phyloP scores from a whole-genome alignment of 2,888 invertebrate species.

The Heliconius sara region DNA sequence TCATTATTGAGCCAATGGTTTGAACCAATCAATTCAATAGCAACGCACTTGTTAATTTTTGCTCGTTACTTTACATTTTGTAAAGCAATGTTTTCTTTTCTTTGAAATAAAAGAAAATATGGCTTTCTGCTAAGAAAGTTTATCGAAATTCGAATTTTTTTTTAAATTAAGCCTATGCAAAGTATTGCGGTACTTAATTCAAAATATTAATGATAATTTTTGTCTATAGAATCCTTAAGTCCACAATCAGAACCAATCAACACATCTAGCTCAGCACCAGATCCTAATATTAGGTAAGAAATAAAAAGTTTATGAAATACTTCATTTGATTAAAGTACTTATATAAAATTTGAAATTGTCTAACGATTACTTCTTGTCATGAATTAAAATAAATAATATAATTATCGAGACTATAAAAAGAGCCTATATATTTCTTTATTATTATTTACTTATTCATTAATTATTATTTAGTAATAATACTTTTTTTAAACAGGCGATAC shows the following conservation, averaged over 20 bases:
- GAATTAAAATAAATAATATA: no score
- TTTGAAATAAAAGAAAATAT: no score
- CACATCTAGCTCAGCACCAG: slow-evolving; percentile 71
- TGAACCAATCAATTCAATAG: slow-evolving; percentile 25
- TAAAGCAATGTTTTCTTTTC: not conserved
- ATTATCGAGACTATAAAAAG: no score
- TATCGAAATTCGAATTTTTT: not conserved
- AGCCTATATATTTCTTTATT: no score
- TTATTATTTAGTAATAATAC: slow-evolving; percentile 10
- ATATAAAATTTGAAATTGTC: no score
- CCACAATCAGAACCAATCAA: slow-evolving; percentile 79
- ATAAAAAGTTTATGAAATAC: not conserved
- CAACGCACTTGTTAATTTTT: slow-evolving; percentile 32
- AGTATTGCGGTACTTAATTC: not conserved
- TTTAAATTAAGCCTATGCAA: not conserved
- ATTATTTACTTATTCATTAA: no score
- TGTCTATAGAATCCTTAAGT: slow-evolving; percentile 77
- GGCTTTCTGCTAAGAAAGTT: not conserved
- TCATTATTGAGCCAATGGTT: slow-evolving; percentile 61
- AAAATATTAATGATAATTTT: slow-evolving; percentile 43
- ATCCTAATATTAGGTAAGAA: slow-evolving; percentile 76
- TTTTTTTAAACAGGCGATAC: slow-evolving; percentile 87
- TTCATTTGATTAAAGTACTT: no score
- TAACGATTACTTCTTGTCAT: no score
- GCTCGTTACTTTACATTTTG: slow-evolving; percentile 5